Evolutionary conservation across 2,888 invertebrate genomes (phyloP).

Genomic region (Gandaritis pyraliata): DNA sequence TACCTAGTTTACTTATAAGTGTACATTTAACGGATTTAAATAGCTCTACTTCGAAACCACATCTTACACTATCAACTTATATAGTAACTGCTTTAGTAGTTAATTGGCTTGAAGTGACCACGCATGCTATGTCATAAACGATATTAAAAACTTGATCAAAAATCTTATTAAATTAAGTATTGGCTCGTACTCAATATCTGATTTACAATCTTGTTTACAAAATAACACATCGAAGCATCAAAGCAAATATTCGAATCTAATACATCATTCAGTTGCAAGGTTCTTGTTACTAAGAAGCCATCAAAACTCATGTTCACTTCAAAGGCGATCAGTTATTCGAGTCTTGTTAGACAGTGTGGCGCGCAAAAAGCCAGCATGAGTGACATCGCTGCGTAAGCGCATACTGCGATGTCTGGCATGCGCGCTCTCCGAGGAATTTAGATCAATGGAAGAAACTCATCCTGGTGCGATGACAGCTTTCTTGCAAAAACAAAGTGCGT

Average conservation of each 20-base stretch:
- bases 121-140: too few relatives aligned
- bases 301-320: constrained; percentile 63
- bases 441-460: constrained; percentile 62
- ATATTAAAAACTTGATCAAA: not conserved
- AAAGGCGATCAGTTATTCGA: constrained; percentile 72
- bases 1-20: not conserved
- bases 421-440: constrained; percentile 73
- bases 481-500: constrained; percentile 23
- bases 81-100: too few relatives aligned
- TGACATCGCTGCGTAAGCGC: constrained; percentile 63
- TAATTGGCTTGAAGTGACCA: too few relatives aligned
- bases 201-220: constrained; percentile 3
- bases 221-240: constrained; percentile 28
- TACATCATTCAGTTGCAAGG: constrained; percentile 48
- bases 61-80: not conserved
- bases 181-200: not conserved
- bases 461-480: constrained; percentile 27
- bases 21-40: not conserved
- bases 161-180: constrained; percentile 16
- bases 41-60: constrained; percentile 2
- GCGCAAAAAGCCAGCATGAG: constrained; percentile 75
- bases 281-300: constrained; percentile 59
- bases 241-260: constrained; percentile 40
- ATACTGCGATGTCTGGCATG: constrained; percentile 49
- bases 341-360: constrained; percentile 74